Evolutionary conservation across 2,888 invertebrate species (phyloP).

Genomic region (Aradus depressus): DNA sequence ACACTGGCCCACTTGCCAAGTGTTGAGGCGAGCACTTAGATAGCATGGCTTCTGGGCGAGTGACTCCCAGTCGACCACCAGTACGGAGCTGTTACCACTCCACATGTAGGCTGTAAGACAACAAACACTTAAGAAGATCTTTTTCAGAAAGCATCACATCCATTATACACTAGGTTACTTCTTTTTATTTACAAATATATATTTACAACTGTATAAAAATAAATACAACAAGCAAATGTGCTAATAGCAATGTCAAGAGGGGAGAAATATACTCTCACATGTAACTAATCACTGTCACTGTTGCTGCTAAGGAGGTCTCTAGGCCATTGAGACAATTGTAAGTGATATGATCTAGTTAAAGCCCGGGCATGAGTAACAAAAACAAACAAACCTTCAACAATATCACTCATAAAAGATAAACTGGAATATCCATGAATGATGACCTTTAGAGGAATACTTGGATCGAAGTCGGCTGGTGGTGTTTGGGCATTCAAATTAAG

Average conservation of each 20-base stretch:
- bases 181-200: not conserved
- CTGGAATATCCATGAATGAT: slow-evolving; percentile 31
- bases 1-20: slow-evolving; percentile 49
- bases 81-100: slow-evolving; percentile 60
- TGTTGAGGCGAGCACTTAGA: slow-evolving; percentile 59
- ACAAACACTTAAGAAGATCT: not conserved
- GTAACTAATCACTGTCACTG: not conserved
- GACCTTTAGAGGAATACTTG: slow-evolving; percentile 27
- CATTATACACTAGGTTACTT: too few species aligned
- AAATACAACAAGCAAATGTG: not conserved
- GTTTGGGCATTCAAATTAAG: slow-evolving; percentile 11
- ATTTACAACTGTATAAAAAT: not conserved
- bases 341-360: too few species aligned
- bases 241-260: too few species aligned
- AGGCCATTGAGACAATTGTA: too few species aligned
- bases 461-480: slow-evolving; percentile 21
- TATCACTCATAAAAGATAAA: slow-evolving; percentile 4
- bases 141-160: not conserved
- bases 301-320: too few species aligned
- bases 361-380: too few species aligned
- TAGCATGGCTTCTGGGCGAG: slow-evolving; percentile 56
- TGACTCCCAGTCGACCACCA: slow-evolving; percentile 63
- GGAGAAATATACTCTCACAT: too few species aligned
- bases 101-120: slow-evolving; percentile 49
- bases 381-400: slow-evolving; percentile 6